Conservation (phyloP, 2,797 vertebrate genomes). For the Aulostomus chinensis region DNA sequence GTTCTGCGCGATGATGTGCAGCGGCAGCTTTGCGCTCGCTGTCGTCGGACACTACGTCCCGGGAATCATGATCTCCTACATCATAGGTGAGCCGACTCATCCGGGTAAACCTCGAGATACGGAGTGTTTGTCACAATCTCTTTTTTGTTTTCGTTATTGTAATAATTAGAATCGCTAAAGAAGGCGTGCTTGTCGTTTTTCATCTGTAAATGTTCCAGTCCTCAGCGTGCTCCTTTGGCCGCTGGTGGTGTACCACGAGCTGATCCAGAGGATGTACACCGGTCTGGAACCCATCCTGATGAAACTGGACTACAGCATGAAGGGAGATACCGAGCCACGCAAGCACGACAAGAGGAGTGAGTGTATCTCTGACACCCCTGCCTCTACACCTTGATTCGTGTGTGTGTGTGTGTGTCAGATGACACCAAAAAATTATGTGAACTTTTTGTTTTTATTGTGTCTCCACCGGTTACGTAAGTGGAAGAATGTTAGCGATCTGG, state of each 20-base stretch:
- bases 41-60: conserved; percentile 96
- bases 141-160: no score
- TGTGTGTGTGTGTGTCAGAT: not conserved
- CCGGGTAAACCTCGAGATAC: no score
- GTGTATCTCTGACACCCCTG: conserved; percentile 31
- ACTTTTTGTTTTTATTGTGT: no score
- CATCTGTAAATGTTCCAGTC: conserved; percentile 70
- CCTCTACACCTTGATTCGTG: no score
- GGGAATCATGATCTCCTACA: conserved; percentile 99
- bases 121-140: no score
- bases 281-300: conserved; percentile 95
- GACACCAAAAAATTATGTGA: no score
- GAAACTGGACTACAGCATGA: conserved; percentile 99
- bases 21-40: conserved; percentile 87
- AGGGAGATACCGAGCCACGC: conserved; percentile 89
- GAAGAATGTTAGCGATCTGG: no score
- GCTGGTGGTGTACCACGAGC: conserved; percentile 95
- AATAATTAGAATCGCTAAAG: no score
- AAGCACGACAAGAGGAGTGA: conserved; percentile 96
- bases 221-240: conserved; percentile 97
- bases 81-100: conserved; percentile 92
- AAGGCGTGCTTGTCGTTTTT: no score
- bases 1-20: conserved; percentile 93
- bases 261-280: conserved; percentile 99
- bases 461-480: no score